Evolutionary conservation across 2,113 vertebrate species (phyloP).

Genomic region (Garra rufa): DNA sequence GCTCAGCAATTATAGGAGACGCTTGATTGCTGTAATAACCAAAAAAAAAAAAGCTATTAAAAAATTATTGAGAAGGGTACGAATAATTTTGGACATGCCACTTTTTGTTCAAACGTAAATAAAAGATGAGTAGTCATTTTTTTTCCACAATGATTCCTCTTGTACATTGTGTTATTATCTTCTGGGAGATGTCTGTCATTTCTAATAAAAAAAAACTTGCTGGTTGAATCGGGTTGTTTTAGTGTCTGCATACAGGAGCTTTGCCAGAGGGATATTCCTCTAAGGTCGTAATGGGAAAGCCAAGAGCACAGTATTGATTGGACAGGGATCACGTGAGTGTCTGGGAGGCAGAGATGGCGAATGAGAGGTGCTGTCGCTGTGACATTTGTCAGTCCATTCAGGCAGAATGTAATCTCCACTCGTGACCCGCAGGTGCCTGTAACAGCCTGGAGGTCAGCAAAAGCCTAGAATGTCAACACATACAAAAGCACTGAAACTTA

Average conservation of each 20-base stretch:
- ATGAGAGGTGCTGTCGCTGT: neutral
- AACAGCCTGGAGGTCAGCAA: neutral
- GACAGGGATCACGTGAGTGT: neutral
- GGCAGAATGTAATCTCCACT: neutral
- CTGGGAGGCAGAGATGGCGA: neutral
- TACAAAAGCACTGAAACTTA: neutral
- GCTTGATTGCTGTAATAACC: too few relatives aligned
- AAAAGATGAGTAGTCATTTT: too few relatives aligned
- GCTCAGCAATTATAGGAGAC: too few relatives aligned
- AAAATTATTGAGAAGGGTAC: too few relatives aligned
- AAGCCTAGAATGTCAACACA: neutral
- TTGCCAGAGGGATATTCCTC: neutral
- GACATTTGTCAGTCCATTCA: neutral
- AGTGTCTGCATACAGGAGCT: neutral
- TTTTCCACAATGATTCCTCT: too few relatives aligned
- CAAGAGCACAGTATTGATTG: neutral
- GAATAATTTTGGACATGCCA: too few relatives aligned
- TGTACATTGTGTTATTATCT: too few relatives aligned
- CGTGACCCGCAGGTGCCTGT: neutral
- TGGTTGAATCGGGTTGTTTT: too few relatives aligned
- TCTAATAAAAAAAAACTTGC: too few relatives aligned
- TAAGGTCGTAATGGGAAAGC: neutral
- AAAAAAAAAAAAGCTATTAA: too few relatives aligned
- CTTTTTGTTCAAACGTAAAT: too few relatives aligned
- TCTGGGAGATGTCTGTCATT: too few relatives aligned